Percentiles rank a stretch among this genome's conserved stretches.
Evolutionary conservation across 1,140 invertebrate genomes (phyloP).

Genomic region (Ips typographus): DNA sequence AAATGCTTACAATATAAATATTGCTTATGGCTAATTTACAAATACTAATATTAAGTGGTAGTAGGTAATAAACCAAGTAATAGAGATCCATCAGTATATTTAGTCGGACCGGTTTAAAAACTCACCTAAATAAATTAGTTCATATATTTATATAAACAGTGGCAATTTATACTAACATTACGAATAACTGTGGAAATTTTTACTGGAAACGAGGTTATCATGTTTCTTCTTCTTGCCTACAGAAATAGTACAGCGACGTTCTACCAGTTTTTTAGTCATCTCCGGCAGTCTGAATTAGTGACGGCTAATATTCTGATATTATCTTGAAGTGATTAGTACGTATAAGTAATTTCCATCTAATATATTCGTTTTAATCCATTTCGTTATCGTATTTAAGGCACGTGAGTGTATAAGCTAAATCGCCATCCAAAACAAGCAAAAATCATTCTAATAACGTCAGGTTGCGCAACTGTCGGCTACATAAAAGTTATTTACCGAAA

Average conservation of each 20-base stretch:
- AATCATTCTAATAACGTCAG: background rate
- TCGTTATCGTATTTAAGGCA: background rate
- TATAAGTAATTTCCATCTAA: background rate
- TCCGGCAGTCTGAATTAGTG: background rate
- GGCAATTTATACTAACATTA: background rate
- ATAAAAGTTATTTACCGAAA: constrained; percentile 10
- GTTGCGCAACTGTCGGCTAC: constrained; percentile 17
- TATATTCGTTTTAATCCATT: background rate
- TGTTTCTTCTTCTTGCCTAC: background rate
- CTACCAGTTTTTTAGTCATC: background rate
- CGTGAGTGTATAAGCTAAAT: background rate
- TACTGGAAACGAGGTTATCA: background rate
- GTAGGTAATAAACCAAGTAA: no score
- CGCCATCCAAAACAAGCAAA: background rate
- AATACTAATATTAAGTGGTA: no score
- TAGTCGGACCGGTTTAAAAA: no score
- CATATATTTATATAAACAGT: background rate
- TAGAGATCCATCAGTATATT: no score
- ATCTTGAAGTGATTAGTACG: background rate
- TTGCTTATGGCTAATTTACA: no score
- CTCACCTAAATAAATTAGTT: no score
- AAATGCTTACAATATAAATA: no score
- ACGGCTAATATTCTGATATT: background rate
- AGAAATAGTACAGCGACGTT: background rate
- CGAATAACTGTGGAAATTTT: constrained; percentile 1